phyloP scores from a whole-genome alignment of 2,888 invertebrate genomes.

The Eupithecia centaureata region DNA sequence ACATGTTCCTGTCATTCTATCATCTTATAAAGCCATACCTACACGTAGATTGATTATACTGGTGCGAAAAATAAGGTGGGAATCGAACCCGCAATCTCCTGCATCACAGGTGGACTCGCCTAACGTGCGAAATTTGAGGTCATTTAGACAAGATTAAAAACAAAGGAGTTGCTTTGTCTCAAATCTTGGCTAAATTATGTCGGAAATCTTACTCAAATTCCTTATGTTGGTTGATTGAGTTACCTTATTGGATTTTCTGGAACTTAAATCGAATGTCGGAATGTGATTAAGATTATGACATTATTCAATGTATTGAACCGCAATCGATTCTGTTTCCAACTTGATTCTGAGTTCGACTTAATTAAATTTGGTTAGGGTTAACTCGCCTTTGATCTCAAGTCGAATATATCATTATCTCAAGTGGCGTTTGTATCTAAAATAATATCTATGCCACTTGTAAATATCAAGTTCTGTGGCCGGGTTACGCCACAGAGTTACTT shows the following conservation, averaged over 20 bases:
- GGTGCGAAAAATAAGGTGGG: no score
- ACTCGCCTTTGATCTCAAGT: conserved; percentile 19
- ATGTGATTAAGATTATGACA: not conserved
- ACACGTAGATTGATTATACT: no score
- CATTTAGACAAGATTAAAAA: no score
- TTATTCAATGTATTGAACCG: conserved; percentile 7
- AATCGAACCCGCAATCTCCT: no score
- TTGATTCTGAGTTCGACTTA: conserved; percentile 4
- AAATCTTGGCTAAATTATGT: not conserved
- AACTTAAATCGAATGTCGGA: not conserved
- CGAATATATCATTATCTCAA: conserved; percentile 34
- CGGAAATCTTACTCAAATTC: not conserved
- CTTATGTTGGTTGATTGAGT: not conserved
- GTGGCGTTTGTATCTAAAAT: conserved; percentile 45
- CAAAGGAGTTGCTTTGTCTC: not conserved
- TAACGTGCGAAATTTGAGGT: no score
- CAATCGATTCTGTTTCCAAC: not conserved
- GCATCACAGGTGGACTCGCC: no score
- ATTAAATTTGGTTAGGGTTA: conserved; percentile 3
- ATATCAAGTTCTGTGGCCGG: conserved; percentile 52
- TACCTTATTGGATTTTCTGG: conserved; percentile 1
- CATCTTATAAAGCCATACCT: no score
- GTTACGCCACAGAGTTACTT: conserved; percentile 40
- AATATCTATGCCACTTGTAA: conserved; percentile 46
- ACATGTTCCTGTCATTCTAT: no score